phyloP scores from a whole-genome alignment of 2,113 vertebrate genomes.

The Corvus cornix region DNA sequence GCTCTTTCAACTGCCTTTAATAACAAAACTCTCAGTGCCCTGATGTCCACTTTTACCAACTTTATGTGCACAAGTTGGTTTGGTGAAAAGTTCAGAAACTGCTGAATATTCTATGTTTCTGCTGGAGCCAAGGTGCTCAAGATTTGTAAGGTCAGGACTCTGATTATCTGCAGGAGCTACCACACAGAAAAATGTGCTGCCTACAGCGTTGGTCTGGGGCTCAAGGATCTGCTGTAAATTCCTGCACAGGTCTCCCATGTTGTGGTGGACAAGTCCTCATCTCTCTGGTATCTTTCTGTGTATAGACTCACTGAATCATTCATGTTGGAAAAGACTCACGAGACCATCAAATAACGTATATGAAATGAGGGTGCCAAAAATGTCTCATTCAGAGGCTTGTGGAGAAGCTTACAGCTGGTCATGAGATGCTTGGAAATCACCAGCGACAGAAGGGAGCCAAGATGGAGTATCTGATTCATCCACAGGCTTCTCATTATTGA shows the following conservation, averaged over 20 bases:
- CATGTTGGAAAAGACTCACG: background rate
- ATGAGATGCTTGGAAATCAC: background rate
- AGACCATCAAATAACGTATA: background rate
- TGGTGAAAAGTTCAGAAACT: background rate
- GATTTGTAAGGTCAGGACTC: background rate
- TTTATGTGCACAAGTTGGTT: background rate
- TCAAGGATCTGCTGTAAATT: background rate
- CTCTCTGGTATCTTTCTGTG: background rate
- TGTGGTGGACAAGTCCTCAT: background rate
- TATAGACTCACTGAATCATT: background rate
- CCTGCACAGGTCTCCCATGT: background rate
- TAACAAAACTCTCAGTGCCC: background rate
- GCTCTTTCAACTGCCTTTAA: background rate
- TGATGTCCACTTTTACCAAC: background rate
- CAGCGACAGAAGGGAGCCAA: background rate
- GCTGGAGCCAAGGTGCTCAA: background rate
- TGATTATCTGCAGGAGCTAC: background rate
- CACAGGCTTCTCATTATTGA: background rate
- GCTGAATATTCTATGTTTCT: background rate
- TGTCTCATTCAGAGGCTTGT: background rate
- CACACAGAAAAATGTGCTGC: background rate
- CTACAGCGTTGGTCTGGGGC: rapidly evolving
- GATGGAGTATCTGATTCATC: background rate
- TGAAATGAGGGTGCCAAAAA: background rate
- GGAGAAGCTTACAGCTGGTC: background rate